Evolutionary conservation across 2,888 invertebrate species (phyloP).

Genomic region (Folsomia candida): DNA sequence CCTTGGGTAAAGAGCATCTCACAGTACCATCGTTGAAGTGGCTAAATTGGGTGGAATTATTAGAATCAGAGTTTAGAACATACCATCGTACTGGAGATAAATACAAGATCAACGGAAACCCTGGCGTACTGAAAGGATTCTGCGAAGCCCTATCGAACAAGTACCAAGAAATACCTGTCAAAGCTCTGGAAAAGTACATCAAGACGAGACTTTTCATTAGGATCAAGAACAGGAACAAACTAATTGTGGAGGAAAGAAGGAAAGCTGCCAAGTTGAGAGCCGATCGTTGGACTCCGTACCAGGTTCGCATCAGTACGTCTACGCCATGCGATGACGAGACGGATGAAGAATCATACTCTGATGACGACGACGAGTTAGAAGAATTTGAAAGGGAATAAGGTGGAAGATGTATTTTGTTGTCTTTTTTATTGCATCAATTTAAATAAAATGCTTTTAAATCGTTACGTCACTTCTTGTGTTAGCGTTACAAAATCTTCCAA

Average conservation of each 20-base stretch:
- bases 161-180: neutral
- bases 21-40: neutral
- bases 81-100: neutral
- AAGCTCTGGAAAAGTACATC: neutral
- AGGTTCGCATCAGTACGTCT: neutral
- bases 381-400: no score
- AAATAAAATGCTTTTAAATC: no score
- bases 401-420: no score
- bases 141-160: neutral
- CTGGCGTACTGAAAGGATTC: neutral
- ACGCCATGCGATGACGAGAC: neutral
- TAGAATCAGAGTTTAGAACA: neutral
- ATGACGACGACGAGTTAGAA: neutral
- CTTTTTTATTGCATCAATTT: no score
- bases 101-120: neutral
- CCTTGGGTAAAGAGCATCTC: neutral
- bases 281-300: neutral
- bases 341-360: neutral
- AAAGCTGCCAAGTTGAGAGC: neutral
- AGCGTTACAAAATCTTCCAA: no score
- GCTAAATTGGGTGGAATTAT: neutral
- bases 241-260: neutral
- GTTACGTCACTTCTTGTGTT: no score
- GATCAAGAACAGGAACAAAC: neutral
- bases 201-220: neutral